Evolutionary conservation across 1,140 invertebrate species (phyloP), one percentile per base, ranked within the genome.

Genomic region (Drosophila kanapiae): DNA sequence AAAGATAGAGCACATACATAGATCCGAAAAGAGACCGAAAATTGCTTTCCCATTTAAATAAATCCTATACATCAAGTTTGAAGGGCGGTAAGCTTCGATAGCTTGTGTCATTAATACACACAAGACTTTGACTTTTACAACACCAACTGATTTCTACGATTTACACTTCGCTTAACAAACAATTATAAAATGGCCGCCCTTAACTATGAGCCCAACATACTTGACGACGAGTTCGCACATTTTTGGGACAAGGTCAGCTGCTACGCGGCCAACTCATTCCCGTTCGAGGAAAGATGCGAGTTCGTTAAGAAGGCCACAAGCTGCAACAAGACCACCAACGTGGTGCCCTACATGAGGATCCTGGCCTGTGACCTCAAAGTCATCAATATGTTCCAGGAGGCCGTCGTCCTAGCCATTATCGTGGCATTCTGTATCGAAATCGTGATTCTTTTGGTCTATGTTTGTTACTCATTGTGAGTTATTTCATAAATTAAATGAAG

Each of bases 301-400:
- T 78, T 75, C 56, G 75, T 78, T 10, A 1, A 8, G 10, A 56
- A 56, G 9, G 56, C 75, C 9, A 27, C 40, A 10, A 27, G 61
- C 7, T 78, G 75, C 43, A 59, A 48, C 9, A 11, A 18, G 6
- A 58, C 37, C 10, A 67, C 56, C 38, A 45, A 54, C 8, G 40
- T 78, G n/a, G 27, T 78, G 35, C 71, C 71, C 49, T 78, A 78
- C 33, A 68, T 75, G 71, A 47, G 35, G 14, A 16, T 68, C 11
- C 11, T 78, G 62, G 45, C 70, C 3, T 78, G 75, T 35, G 43
- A 56, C 13, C 14, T 75, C 0, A 62, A 62, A 1, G 51, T 59
- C 33, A 16, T 37, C 1, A 76, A 76, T 27, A 9, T n/a, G 23
- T 76, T 76, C 29, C 37, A 72, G 45, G 53, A 72, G 35, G 18